phyloP scores from a whole-genome alignment of 2,797 vertebrate genomes.

The Diceros bicornis region DNA sequence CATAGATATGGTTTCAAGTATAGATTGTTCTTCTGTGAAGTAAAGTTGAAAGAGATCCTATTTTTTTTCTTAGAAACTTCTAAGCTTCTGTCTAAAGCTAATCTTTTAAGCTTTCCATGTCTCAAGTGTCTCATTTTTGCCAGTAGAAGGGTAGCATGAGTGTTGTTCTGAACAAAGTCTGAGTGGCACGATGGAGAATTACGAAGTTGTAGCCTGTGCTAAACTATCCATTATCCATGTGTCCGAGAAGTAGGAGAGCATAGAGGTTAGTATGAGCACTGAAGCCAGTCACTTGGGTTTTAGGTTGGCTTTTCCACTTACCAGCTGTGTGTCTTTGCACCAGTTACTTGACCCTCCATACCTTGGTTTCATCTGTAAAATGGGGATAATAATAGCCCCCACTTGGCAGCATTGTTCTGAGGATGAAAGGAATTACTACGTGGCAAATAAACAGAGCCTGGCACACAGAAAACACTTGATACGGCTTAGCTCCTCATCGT shows the following conservation, averaged over 20 bases:
- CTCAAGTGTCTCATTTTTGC: not conserved
- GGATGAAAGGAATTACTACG: not conserved
- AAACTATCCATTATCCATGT: not conserved
- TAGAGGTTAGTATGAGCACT: not conserved
- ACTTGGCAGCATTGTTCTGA: not conserved
- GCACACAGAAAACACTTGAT: not conserved
- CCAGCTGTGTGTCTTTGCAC: not conserved
- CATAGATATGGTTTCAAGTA: not conserved
- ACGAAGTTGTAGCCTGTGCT: not conserved
- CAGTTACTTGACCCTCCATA: not conserved
- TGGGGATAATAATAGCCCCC: not conserved
- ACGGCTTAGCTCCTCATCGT: not conserved
- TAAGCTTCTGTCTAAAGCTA: not conserved
- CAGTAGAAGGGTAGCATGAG: not conserved
- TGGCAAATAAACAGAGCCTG: not conserved
- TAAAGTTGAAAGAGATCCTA: not conserved
- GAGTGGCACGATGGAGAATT: not conserved
- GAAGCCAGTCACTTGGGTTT: not conserved
- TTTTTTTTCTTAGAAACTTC: not conserved
- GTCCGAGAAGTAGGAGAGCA: not conserved
- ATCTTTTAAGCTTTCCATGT: not conserved
- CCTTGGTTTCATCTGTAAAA: conserved; percentile 8
- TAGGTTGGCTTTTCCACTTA: not conserved
- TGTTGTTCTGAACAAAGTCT: not conserved
- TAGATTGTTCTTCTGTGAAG: not conserved